A percentile compares a stretch with the other conserved stretches of the same genome.
These are phyloP conservation scores for Bombus difficillimus DNA, from an alignment of 1,140 invertebrate species.

Conservation along the genomic window DNA sequence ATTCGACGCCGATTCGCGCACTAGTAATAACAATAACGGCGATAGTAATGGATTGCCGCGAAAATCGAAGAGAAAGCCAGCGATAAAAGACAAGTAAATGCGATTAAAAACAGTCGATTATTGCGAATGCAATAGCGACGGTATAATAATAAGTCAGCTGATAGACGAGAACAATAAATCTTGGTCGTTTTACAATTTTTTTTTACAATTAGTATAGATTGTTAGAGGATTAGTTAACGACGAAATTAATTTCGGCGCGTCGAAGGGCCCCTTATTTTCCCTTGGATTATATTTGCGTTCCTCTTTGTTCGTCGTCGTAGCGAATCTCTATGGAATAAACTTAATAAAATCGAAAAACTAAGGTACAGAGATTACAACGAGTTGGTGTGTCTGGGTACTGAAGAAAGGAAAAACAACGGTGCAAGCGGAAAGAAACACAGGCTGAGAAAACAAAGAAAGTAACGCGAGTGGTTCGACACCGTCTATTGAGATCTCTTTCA, in stretches of 20 bases:
- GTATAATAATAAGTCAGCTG: neutral
- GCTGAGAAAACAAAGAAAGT: constrained; percentile 31
- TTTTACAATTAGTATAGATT: neutral
- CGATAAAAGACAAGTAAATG: neutral
- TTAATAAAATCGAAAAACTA: neutral
- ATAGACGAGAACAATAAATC: neutral
- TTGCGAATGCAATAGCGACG: neutral
- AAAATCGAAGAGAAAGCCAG: neutral
- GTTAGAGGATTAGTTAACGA: too few species aligned
- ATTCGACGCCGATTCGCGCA: neutral
- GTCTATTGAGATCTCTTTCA: constrained; percentile 19
- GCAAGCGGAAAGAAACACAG: neutral
- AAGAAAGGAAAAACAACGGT: neutral
- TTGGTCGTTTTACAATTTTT: neutral
- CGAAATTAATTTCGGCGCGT: too few species aligned
- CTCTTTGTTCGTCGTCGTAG: neutral
- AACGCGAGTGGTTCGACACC: neutral
- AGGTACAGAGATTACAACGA: neutral
- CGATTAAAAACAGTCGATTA: neutral
- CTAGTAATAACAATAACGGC: neutral
- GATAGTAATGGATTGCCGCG: neutral
- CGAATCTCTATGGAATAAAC: neutral
- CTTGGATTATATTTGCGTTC: neutral
- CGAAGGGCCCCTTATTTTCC: too few species aligned
- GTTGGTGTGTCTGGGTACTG: neutral